Evolutionary conservation across 2,888 invertebrate species (phyloP).

Genomic region (Anarsia innoxiella): DNA sequence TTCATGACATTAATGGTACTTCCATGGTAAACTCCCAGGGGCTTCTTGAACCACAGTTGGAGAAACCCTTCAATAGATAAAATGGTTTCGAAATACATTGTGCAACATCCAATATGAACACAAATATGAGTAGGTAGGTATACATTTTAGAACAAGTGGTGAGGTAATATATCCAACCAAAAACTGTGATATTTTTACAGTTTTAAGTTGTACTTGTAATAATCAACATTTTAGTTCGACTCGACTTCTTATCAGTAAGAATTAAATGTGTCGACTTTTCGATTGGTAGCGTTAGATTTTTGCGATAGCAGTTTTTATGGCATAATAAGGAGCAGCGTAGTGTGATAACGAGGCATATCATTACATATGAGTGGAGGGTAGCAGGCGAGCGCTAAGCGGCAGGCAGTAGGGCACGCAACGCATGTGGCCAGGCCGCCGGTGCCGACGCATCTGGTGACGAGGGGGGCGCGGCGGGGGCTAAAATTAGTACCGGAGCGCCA

Average conservation of each 20-base stretch:
- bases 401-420: constrained; percentile 64
- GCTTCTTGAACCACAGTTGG: too few relatives aligned
- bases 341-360: constrained; percentile 69
- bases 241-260: too few relatives aligned
- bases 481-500: constrained; percentile 75
- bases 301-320: constrained; percentile 4
- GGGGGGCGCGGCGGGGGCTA: constrained; percentile 74
- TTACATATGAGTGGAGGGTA: constrained; percentile 52
- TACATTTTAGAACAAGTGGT: neutral
- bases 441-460: constrained; percentile 66
- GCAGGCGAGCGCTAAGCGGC: too few relatives aligned
- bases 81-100: too few relatives aligned
- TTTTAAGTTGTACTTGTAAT: too few relatives aligned
- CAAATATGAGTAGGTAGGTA: constrained; percentile 1
- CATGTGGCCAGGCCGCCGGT: constrained; percentile 51
- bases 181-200: too few relatives aligned
- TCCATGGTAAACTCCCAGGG: too few relatives aligned
- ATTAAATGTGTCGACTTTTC: neutral
- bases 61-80: too few relatives aligned
- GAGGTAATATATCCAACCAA: too few relatives aligned
- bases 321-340: constrained; percentile 2
- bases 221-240: too few relatives aligned
- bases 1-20: too few relatives aligned
- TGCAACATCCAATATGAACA: too few relatives aligned
- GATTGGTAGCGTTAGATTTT: neutral